Percentiles rank a stretch among this genome's conserved stretches.
These are phyloP conservation scores for Leucoma salicis DNA, from an alignment of 2,888 invertebrate species.

Conservation along the genomic window DNA sequence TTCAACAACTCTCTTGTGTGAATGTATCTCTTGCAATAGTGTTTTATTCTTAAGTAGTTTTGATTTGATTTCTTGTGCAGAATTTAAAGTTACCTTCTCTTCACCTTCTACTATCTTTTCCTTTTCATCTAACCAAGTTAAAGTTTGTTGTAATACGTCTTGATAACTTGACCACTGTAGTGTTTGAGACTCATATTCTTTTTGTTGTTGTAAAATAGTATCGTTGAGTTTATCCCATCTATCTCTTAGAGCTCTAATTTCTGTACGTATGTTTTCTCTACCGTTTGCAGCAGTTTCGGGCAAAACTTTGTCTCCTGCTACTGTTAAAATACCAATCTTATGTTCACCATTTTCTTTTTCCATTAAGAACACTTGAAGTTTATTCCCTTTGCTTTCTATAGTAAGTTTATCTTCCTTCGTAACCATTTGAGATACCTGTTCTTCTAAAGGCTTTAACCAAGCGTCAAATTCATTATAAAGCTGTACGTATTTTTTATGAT, in stretches of 20 bases:
- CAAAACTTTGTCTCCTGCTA: slow-evolving; percentile 93
- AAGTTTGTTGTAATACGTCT: slow-evolving; percentile 90
- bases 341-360: slow-evolving; percentile 93
- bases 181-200: slow-evolving; percentile 91
- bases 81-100: slow-evolving; percentile 87
- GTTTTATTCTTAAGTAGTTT: slow-evolving; percentile 93
- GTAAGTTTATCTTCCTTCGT: slow-evolving; percentile 85
- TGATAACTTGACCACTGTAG: slow-evolving; percentile 93
- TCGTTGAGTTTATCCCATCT: slow-evolving; percentile 94
- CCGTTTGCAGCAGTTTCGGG: slow-evolving; percentile 96
- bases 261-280: slow-evolving; percentile 93
- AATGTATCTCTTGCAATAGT: slow-evolving; percentile 92
- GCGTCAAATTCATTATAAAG: slow-evolving; percentile 87
- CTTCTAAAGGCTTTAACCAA: slow-evolving; percentile 91
- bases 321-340: slow-evolving; percentile 87
- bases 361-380: slow-evolving; percentile 86
- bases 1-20: slow-evolving; percentile 95
- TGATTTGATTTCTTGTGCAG: slow-evolving; percentile 92
- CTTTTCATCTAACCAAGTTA: slow-evolving; percentile 93
- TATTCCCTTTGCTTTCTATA: slow-evolving; percentile 85
- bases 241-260: slow-evolving; percentile 90
- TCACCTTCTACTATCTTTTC: slow-evolving; percentile 89
- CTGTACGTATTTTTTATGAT: slow-evolving; percentile 90
- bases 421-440: slow-evolving; percentile 83
- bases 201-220: slow-evolving; percentile 91